Evolutionary conservation across 1,140 invertebrate species (phyloP), one percentile per base, ranked within the genome.

Genomic region (Bombus waltoni): DNA sequence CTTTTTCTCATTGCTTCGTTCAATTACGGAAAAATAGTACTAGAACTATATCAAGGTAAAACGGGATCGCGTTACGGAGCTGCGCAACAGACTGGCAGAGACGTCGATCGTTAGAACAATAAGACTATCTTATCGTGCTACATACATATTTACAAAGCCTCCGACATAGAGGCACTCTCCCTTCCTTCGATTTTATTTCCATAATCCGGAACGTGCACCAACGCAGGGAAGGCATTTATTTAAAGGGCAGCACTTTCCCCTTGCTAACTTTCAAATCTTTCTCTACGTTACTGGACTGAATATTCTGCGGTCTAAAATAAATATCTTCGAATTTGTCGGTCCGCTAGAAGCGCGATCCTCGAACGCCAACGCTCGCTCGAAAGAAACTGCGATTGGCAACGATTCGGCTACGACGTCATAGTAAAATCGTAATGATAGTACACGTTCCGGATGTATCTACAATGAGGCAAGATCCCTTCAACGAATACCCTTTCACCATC

Each of bases 141-240:
- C 94, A 94, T 95, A 95, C 94, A 95, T 95, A 95, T 95, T 93
- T 95, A 95, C 94, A 95, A 89, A 84, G 85, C 88, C 92, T 92
- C 92, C 90, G 82, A 81, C 79, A 87, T 62, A 32, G 90, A 91
- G 86, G 70, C 87, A 68, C 87, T 89, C 82, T 66, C 87, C 90
- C 83, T 88, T 91, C 68, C 82, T 76, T 87, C 72, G 76, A 87
- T 74, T 91, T 84, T 66, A 53, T 80, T 76, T 81, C 87, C 77
- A 85, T 70, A 90, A 92, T 93, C 91, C 87, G 91, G 87, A 94
- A 92, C 81, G 83, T 91, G 91, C 90, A 92, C 91, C 91, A 92
- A 86, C 89, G 53, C 66, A 71, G 87, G 83, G 89, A 88, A 90
- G 80, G 76, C 70, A 42, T 86, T 81, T 73, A 71, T 25, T 83